phyloP scores from a whole-genome alignment of 2,888 invertebrate species.

The Rhamnusium bicolor region DNA sequence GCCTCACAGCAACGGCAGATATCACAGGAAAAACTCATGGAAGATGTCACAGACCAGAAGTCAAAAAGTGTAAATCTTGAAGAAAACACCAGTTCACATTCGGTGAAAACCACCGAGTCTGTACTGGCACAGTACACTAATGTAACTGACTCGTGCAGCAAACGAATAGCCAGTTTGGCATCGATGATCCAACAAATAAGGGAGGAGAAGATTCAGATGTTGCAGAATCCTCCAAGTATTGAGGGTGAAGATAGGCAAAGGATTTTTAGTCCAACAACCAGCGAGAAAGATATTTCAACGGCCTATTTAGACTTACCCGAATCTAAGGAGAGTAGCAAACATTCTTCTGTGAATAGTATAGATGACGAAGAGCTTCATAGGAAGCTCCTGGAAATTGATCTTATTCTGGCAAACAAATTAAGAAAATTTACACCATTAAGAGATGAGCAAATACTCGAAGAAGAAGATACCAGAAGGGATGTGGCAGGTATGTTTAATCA shows the following conservation, averaged over 20 bases:
- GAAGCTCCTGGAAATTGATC: constrained; percentile 63
- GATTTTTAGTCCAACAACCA: neutral
- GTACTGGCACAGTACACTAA: constrained; percentile 68
- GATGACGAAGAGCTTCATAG: constrained; percentile 56
- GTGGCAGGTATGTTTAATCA: neutral
- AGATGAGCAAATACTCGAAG: constrained; percentile 1
- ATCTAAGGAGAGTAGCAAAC: constrained; percentile 44
- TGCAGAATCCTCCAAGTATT: constrained; percentile 59
- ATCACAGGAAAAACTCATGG: neutral
- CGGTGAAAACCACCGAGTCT: constrained; percentile 50
- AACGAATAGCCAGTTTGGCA: constrained; percentile 74
- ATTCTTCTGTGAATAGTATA: constrained; percentile 44
- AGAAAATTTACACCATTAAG: constrained; percentile 48
- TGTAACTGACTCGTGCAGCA: constrained; percentile 73
- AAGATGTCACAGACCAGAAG: neutral
- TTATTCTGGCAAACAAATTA: constrained; percentile 59
- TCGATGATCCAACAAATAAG: constrained; percentile 75
- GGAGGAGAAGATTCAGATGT: constrained; percentile 73
- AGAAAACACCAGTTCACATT: constrained; percentile 30
- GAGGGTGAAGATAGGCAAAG: constrained; percentile 3
- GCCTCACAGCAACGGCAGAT: neutral
- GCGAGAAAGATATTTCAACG: constrained; percentile 63
- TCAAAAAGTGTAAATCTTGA: constrained; percentile 34
- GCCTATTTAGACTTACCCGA: constrained; percentile 62
- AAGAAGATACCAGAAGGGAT: constrained; percentile 23